phyloP scores from a whole-genome alignment of 1,140 invertebrate species.

The Dendroctonus valens region DNA sequence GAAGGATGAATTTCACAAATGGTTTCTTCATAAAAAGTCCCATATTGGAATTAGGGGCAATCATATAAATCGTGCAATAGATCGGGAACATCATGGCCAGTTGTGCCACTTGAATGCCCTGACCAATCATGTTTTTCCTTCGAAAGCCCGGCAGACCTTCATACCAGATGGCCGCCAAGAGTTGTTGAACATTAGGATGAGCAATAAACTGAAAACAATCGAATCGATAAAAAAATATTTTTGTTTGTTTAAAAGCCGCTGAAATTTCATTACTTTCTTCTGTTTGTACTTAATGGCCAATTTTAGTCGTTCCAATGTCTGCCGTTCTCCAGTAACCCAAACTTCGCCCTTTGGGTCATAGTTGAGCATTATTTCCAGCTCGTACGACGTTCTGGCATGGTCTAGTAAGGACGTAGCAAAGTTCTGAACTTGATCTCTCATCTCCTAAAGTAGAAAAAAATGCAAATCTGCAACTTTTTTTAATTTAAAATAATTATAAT shows the following conservation, averaged over 20 bases:
- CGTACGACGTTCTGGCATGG: conserved; percentile 84
- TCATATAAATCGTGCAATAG: conserved; percentile 79
- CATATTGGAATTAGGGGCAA: conserved; percentile 71
- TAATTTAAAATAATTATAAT: no score
- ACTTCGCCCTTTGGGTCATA: conserved; percentile 70
- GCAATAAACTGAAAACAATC: conserved; percentile 73
- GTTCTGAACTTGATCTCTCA: conserved; percentile 40
- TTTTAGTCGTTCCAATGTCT: conserved; percentile 78
- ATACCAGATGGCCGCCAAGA: conserved; percentile 88
- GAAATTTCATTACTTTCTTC: conserved; percentile 67
- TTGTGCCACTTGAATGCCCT: conserved; percentile 66
- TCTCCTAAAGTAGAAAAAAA: conserved; percentile 32
- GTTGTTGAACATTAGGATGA: conserved; percentile 88
- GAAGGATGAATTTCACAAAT: conserved; percentile 92
- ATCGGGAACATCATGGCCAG: conserved; percentile 82
- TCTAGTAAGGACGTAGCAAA: conserved; percentile 88
- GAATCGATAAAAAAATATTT: not conserved
- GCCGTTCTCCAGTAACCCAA: conserved; percentile 67
- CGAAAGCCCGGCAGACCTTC: conserved; percentile 86
- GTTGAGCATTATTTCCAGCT: conserved; percentile 85
- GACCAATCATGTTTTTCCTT: conserved; percentile 62
- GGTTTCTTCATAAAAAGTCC: conserved; percentile 83
- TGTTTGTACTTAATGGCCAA: conserved; percentile 91
- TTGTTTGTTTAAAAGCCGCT: conserved; percentile 4
- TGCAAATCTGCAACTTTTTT: no score